A percentile compares a stretch with the other conserved stretches of the same genome.
Conservation (phyloP, 2,888 invertebrate species). For the Linhomoeus sp. region DNA sequence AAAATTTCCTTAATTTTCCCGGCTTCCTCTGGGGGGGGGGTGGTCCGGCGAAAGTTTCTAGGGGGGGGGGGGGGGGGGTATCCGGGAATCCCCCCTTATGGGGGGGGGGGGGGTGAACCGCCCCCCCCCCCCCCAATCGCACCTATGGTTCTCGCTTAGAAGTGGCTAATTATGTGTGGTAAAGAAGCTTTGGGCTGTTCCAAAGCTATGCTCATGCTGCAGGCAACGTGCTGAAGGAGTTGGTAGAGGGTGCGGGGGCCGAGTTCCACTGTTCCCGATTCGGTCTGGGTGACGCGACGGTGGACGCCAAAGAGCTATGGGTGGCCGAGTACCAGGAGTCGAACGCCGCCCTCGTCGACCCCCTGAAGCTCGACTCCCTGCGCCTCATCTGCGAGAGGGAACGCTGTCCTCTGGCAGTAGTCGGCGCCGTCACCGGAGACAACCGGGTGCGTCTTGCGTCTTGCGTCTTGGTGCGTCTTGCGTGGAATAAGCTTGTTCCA, state of each 20-base stretch:
- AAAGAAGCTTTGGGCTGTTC: too few relatives aligned
- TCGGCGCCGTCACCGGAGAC: slow-evolving; percentile 64
- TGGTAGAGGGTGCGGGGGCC: slow-evolving; percentile 81
- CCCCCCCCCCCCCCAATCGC: too few relatives aligned
- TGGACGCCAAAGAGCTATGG: slow-evolving; percentile 82
- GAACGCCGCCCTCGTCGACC: slow-evolving; percentile 53
- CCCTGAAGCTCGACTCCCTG: slow-evolving; percentile 44
- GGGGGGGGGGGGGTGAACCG: too few relatives aligned
- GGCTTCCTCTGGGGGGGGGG: too few relatives aligned
- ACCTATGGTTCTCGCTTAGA: too few relatives aligned
- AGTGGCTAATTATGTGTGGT: too few relatives aligned
- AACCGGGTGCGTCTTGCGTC: slow-evolving; percentile 1
- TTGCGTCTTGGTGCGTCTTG: too few relatives aligned
- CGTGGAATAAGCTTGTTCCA: too few relatives aligned
- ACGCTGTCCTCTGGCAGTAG: slow-evolving; percentile 73
- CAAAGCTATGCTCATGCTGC: slow-evolving; percentile 7
- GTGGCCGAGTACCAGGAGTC: slow-evolving; percentile 92
- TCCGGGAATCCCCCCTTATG: not conserved
- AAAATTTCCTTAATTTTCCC: too few relatives aligned
- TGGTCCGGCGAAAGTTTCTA: too few relatives aligned
- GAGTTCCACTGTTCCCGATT: slow-evolving; percentile 65
- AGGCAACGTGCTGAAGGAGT: slow-evolving; percentile 85
- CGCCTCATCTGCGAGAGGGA: slow-evolving; percentile 57
- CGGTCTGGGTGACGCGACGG: slow-evolving; percentile 77
- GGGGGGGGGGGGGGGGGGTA: too few relatives aligned